phyloP scores from a whole-genome alignment of 2,113 vertebrate genomes.

The Microcebus murinus region DNA sequence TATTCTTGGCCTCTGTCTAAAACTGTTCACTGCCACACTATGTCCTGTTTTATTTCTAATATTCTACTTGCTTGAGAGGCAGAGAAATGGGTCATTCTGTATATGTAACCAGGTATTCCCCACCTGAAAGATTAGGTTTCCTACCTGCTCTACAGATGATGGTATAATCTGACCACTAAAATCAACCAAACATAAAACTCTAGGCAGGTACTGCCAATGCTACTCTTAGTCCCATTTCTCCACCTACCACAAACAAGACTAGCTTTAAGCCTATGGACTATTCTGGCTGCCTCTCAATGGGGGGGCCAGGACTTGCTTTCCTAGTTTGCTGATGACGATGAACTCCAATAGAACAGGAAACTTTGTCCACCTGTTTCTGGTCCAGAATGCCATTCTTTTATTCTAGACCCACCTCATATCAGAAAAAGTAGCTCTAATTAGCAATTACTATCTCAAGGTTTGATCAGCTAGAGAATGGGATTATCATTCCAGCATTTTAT shows the following conservation, averaged over 20 bases:
- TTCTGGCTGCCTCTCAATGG: background rate
- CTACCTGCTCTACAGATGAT: background rate
- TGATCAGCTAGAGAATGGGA: background rate
- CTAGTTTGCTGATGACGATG: background rate
- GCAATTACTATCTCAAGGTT: background rate
- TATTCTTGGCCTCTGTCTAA: background rate
- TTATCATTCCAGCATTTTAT: background rate
- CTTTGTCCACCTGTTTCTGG: background rate
- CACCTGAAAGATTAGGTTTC: background rate
- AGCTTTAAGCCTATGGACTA: background rate
- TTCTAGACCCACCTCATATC: too few species aligned
- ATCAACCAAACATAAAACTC: background rate
- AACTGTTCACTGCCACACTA: background rate
- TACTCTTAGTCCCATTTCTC: background rate
- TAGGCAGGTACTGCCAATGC: background rate
- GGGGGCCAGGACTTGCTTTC: background rate
- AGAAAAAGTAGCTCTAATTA: background rate
- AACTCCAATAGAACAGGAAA: background rate
- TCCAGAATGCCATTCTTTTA: conserved; percentile 21
- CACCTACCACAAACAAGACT: background rate
- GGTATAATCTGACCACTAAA: background rate
- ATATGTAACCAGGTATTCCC: background rate
- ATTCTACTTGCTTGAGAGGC: background rate
- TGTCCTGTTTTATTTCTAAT: conserved; percentile 38
- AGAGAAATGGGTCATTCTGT: conserved; percentile 2